Base-by-base conservation (phyloP, 2,113 vertebrate species). In the Rafetus swinhoei region DNA sequence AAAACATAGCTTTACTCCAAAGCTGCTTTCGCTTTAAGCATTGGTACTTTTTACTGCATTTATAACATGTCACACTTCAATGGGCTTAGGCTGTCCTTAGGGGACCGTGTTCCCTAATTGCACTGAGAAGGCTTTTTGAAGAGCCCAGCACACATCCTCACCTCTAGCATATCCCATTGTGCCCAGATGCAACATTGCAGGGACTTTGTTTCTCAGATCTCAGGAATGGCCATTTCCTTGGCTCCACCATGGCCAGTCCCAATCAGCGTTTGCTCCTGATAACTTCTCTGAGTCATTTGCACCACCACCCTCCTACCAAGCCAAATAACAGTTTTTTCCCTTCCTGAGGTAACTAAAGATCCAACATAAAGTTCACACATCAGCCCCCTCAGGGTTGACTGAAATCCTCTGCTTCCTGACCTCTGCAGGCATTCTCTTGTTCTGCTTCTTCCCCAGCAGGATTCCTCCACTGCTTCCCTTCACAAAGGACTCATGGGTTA, bases 1-100 rank as follows among this genome's bases (percentile, higher is more conserved):
- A 95, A 97, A 96, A 95, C 85, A 82, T 90, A 96, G 92, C 86
- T 95, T 85, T 0, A 0, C 85, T 96, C 91, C 93, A 79, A 96
- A 95, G 81, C 54, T 79, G 35, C 32, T 90, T 91, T 84, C 90
- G 21, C 95, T 92, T 82, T 93, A 90, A 91, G 90, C 86, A 91
- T 93, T 93, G 86, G 88, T 83, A 77, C 65, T 96, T 95, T 35
- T 83, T 93, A 85, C 88, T 90, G 72, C 84, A 90, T 82, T 86
- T 77, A 3, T 39, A 95, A 83, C 59, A 93, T 0, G 0, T 13
- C 50, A 56, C 57, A 53, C 56, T 92, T 87, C 82, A 90, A 84
- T 90, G 79, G 65, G 82, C 52, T 88, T 93, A 84, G 90, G 90
- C 93, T 95, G 93, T 76, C 95, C 92, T 94, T 90, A 62, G 86